Percentiles rank a stretch among this genome's conserved stretches.
Evolutionary conservation across 2,113 vertebrate species (phyloP).

Genomic region (Syngnathus scovelli): DNA sequence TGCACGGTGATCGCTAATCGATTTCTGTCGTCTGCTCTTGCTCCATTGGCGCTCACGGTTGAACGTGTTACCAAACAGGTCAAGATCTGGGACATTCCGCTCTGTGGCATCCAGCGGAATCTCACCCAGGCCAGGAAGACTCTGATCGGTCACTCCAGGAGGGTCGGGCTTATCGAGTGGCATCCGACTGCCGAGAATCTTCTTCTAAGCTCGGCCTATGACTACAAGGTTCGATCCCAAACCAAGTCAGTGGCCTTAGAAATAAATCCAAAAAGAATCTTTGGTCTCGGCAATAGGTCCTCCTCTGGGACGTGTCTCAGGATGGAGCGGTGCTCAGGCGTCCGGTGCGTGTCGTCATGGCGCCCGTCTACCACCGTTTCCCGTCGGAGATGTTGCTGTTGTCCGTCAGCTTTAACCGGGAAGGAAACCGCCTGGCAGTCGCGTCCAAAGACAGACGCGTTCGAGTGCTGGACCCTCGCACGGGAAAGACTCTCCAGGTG

Average conservation of each 20-base stretch:
- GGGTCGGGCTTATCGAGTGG: constrained; percentile 94
- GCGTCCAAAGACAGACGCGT: constrained; percentile 84
- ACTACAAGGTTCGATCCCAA: constrained; percentile 78
- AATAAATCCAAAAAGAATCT: not conserved
- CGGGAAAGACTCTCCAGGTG: constrained; percentile 78
- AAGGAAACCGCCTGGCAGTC: constrained; percentile 85
- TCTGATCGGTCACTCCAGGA: constrained; percentile 77
- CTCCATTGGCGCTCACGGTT: too few species aligned
- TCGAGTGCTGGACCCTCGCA: constrained; percentile 80
- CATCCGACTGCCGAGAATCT: constrained; percentile 86
- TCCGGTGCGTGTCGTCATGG: constrained; percentile 72
- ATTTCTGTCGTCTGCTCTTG: not conserved
- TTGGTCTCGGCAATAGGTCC: constrained; percentile 32
- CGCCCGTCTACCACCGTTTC: constrained; percentile 64
- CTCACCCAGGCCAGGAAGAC: constrained; percentile 78
- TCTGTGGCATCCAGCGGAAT: constrained; percentile 72
- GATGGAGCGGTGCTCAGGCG: constrained; percentile 55
- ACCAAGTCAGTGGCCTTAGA: not conserved
- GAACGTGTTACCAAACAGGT: constrained; percentile 64
- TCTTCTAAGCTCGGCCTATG: constrained; percentile 87
- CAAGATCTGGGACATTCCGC: constrained; percentile 90
- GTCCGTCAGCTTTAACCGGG: constrained; percentile 85
- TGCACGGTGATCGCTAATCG: constrained; percentile 71
- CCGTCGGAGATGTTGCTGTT: constrained; percentile 76
- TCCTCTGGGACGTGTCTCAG: constrained; percentile 64